Evolutionary conservation across 2,888 invertebrate genomes (phyloP).

Genomic region (Iselma pallidipennis): DNA sequence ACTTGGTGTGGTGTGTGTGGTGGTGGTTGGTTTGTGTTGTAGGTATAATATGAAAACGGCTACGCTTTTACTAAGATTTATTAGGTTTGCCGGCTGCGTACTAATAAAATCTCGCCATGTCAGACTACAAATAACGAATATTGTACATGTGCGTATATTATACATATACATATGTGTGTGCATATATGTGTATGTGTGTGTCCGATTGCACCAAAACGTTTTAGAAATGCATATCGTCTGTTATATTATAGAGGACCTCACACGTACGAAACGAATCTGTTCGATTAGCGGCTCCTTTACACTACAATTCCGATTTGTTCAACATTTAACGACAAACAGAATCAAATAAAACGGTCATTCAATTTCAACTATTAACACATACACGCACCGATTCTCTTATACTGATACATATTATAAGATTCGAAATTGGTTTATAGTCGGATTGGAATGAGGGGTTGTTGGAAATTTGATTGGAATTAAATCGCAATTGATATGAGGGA

Average conservation of each 20-base stretch:
- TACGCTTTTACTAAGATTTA: constrained; percentile 43
- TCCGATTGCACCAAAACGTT: constrained; percentile 37
- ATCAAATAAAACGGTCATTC: neutral
- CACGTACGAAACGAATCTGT: constrained; percentile 37
- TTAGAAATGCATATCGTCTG: constrained; percentile 41
- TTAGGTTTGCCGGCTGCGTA: constrained; percentile 40
- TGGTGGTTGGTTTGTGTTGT: constrained; percentile 7
- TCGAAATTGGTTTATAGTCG: neutral
- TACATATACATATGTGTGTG: neutral
- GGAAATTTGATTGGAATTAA: constrained; percentile 17
- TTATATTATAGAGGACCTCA: constrained; percentile 42
- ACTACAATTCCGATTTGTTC: constrained; percentile 12
- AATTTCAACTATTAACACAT: neutral
- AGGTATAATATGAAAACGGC: constrained; percentile 23
- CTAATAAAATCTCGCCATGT: constrained; percentile 43
- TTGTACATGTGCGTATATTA: neutral
- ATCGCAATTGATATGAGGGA: constrained; percentile 23
- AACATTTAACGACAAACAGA: neutral
- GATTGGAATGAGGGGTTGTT: neutral
- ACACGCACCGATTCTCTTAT: neutral
- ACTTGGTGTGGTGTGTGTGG: constrained; percentile 8
- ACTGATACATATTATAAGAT: neutral
- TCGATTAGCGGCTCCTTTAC: constrained; percentile 25
- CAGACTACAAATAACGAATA: constrained; percentile 31
- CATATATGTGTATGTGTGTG: constrained; percentile 16